Evolutionary conservation across 2,113 vertebrate genomes (phyloP).

Genomic region (Syrmaticus mikado): DNA sequence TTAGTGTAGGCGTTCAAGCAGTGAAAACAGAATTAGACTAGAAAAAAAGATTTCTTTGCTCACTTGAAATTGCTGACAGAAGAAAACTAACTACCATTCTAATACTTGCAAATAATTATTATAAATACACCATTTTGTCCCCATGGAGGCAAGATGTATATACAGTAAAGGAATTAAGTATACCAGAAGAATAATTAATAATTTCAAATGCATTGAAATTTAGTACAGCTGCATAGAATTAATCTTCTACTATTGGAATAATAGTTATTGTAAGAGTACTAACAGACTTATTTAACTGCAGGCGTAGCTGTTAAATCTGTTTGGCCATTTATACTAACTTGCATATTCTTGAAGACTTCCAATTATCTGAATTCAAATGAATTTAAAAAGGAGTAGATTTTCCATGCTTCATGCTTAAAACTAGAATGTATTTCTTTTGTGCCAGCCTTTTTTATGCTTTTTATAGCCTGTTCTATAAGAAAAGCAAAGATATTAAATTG

Average conservation of each 20-base stretch:
- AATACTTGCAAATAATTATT: background rate
- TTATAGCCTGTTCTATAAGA: background rate
- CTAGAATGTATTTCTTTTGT: background rate
- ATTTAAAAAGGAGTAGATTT: conserved; percentile 37
- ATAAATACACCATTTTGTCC: background rate
- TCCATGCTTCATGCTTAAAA: conserved; percentile 13
- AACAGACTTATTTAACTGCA: background rate
- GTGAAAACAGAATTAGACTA: background rate
- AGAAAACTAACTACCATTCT: background rate
- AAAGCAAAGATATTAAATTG: background rate
- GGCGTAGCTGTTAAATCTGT: background rate
- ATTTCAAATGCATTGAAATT: background rate
- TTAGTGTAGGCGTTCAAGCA: background rate
- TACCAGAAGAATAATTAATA: background rate
- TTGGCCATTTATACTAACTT: conserved; percentile 5
- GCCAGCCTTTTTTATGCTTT: background rate
- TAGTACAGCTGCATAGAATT: conserved; percentile 19
- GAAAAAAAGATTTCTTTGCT: background rate
- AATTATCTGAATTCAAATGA: conserved; percentile 38
- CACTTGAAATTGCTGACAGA: background rate
- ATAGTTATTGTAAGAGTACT: background rate
- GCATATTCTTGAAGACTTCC: conserved; percentile 36
- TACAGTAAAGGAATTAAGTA: background rate
- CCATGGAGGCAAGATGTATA: background rate
- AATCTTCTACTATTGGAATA: background rate